phyloP scores from a whole-genome alignment of 2,113 vertebrate genomes.

The Triplophysa rosa region DNA sequence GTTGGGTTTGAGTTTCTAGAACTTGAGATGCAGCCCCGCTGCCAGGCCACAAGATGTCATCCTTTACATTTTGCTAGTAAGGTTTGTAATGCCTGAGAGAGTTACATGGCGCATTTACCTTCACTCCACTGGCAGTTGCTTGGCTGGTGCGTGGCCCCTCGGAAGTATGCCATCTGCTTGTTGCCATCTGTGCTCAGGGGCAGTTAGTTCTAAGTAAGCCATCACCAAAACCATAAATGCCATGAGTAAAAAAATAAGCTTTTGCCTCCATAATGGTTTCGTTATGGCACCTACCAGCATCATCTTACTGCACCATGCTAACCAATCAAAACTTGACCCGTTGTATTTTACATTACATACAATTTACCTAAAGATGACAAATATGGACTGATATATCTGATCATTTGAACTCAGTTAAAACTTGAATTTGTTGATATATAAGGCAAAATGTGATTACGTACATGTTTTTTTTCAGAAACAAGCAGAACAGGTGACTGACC shows the following conservation, averaged over 20 bases:
- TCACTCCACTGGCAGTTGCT: no score
- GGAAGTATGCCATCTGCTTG: no score
- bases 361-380: neutral
- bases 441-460: neutral
- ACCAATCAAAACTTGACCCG: no score
- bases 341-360: neutral
- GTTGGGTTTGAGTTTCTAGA: neutral
- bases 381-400: neutral
- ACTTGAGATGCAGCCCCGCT: neutral
- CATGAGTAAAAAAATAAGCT: no score
- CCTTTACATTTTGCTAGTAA: conserved; percentile 25
- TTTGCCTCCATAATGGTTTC: neutral
- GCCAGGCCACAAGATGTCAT: conserved; percentile 42
- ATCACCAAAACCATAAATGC: no score
- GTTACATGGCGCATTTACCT: neutral
- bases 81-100: neutral
- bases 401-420: neutral
- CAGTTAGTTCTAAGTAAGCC: no score
- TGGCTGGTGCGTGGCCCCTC: no score
- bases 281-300: neutral
- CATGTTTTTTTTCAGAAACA: no score
- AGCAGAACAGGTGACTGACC: neutral
- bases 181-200: neutral
- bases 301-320: neutral
- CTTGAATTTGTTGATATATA: neutral